Percentiles rank a stretch among this genome's conserved stretches.
Evolutionary conservation across 1,140 invertebrate species (phyloP).

Genomic region (Hypothenemus hampei): DNA sequence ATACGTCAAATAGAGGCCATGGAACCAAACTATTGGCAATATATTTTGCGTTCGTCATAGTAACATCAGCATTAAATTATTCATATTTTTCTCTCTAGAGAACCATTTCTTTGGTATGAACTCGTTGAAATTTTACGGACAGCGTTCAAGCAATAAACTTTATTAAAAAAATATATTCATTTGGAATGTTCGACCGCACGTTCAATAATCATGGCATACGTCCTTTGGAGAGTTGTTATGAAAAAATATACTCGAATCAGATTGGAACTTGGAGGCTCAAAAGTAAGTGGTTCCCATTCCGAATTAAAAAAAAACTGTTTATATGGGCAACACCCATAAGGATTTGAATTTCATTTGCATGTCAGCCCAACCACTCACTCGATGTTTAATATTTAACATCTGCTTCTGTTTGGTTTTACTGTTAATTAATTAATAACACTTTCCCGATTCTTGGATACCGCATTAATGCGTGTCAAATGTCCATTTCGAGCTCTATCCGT

Average conservation of each 20-base stretch:
- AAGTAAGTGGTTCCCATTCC: constrained; percentile 24
- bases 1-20: too few species aligned
- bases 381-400: constrained; percentile 3
- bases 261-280: constrained; percentile 34
- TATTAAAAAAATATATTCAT: too few species aligned
- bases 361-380: constrained; percentile 3
- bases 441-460: constrained; percentile 3
- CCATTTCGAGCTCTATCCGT: too few species aligned
- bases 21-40: too few species aligned
- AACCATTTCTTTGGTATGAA: too few species aligned
- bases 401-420: constrained; percentile 6
- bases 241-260: constrained; percentile 43
- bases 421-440: constrained; percentile 5
- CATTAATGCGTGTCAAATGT: too few species aligned
- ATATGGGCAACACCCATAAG: background rate
- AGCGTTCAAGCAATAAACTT: too few species aligned
- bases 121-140: too few species aligned
- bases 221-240: constrained; percentile 44
- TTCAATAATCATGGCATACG: constrained; percentile 41
- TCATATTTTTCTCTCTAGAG: too few species aligned
- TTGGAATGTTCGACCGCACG: constrained; percentile 23
- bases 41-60: too few species aligned
- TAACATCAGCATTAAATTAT: too few species aligned
- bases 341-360: too few species aligned
- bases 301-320: background rate